Conservation (phyloP, 2,113 vertebrate species). For the Ammospiza caudacuta region DNA sequence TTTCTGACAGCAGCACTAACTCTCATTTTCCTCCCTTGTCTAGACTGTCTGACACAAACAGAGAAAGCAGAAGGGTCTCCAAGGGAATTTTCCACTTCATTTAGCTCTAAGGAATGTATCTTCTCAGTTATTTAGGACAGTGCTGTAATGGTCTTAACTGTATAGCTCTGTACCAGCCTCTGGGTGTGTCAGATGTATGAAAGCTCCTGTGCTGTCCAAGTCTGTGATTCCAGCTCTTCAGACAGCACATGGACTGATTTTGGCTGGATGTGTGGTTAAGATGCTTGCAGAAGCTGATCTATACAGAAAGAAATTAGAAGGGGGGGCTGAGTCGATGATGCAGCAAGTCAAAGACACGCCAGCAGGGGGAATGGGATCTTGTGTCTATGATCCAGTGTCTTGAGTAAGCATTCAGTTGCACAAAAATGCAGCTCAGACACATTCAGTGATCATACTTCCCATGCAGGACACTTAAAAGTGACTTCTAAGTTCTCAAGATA, state of each 20-base stretch:
- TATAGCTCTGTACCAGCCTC: conserved; percentile 3
- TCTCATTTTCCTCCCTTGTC: conserved; percentile 21
- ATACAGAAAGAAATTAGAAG: neutral
- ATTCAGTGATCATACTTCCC: neutral
- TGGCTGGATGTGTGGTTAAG: neutral
- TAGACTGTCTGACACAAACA: conserved; percentile 20
- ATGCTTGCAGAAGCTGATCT: neutral
- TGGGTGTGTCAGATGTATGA: conserved; percentile 20
- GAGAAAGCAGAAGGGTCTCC: conserved; percentile 22
- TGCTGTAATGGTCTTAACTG: conserved; percentile 13
- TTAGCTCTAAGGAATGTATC: conserved; percentile 29
- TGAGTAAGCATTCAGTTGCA: neutral
- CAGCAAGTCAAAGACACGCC: neutral
- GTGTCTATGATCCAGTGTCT: neutral
- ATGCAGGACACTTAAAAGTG: neutral
- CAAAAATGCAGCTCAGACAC: neutral
- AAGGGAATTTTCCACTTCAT: conserved; percentile 45
- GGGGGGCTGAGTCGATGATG: neutral
- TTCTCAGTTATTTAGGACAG: conserved; percentile 26
- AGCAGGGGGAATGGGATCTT: neutral
- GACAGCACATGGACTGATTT: neutral
- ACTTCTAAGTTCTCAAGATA: neutral
- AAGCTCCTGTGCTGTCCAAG: neutral
- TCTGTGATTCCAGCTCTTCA: neutral
- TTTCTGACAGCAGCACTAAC: neutral